Conservation (phyloP, 2,797 vertebrate genomes). For the Notolabrus celidotus region DNA sequence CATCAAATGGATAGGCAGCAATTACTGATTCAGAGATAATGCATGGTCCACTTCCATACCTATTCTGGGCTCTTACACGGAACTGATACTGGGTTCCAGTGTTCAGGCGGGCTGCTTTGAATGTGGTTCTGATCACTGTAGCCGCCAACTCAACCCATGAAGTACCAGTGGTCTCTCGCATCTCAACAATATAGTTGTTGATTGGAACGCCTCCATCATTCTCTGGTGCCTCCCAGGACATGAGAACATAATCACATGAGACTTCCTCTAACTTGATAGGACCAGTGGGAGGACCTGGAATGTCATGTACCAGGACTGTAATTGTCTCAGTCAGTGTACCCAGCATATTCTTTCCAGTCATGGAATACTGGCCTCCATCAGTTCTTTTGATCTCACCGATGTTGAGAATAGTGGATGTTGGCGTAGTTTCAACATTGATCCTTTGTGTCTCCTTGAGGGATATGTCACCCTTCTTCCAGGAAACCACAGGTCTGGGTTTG, state of each 20-base stretch:
- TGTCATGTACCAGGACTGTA: slow-evolving; percentile 95
- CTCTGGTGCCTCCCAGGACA: slow-evolving; percentile 97
- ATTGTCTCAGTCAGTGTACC: slow-evolving; percentile 93
- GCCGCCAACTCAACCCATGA: slow-evolving; percentile 95
- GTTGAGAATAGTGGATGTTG: slow-evolving; percentile 94
- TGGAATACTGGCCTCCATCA: slow-evolving; percentile 92
- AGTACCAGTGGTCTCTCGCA: slow-evolving; percentile 97
- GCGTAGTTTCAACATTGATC: slow-evolving; percentile 93
- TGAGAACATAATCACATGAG: slow-evolving; percentile 93
- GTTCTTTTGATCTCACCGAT: slow-evolving; percentile 92
- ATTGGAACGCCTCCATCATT: slow-evolving; percentile 98
- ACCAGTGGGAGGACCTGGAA: slow-evolving; percentile 96
- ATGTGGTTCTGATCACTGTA: slow-evolving; percentile 97
- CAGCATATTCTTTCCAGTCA: slow-evolving; percentile 94
- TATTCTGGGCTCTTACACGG: slow-evolving; percentile 97
- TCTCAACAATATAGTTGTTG: slow-evolving; percentile 97
- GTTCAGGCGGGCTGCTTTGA: slow-evolving; percentile 93
- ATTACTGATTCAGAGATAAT: slow-evolving; percentile 90
- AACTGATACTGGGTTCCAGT: slow-evolving; percentile 96
- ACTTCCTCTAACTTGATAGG: slow-evolving; percentile 97
- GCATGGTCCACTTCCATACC: slow-evolving; percentile 93
- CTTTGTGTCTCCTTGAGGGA: slow-evolving; percentile 95
- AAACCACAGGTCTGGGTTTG: slow-evolving; percentile 93
- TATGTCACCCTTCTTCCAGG: slow-evolving; percentile 94
- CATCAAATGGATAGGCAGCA: slow-evolving; percentile 97